Evolutionary conservation across 1,140 invertebrate species (phyloP).

Genomic region (Heliconius hermathena): DNA sequence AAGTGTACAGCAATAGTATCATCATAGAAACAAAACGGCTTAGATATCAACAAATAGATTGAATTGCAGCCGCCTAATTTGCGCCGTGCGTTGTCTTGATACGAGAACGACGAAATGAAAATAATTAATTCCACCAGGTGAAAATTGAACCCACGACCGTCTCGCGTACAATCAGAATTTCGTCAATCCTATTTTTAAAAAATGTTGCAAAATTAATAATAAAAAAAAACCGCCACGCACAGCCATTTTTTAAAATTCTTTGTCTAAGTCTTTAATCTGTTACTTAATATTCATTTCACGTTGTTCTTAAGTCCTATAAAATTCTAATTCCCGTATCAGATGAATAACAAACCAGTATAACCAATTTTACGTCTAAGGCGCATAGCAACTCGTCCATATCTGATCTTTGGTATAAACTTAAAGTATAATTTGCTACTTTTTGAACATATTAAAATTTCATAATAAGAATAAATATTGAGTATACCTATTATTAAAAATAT

Average conservation of each 20-base stretch:
- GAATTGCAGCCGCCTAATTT: not conserved
- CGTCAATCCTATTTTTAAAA: not conserved
- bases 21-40: not conserved
- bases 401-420: not conserved
- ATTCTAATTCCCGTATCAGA: conserved; percentile 8
- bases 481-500: no score
- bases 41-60: not conserved
- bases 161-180: not conserved
- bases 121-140: no score
- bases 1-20: conserved; percentile 4
- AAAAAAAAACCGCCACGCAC: not conserved
- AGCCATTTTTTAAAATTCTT: not conserved
- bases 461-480: not conserved
- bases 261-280: not conserved
- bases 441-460: not conserved
- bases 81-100: no score
- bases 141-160: no score
- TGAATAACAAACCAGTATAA: conserved; percentile 13
- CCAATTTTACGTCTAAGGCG: not conserved
- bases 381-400: not conserved
- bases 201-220: not conserved
- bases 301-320: conserved; percentile 7
- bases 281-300: not conserved
- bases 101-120: no score
- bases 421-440: not conserved